Conservation (phyloP, 2,888 invertebrate species). For the Mantis religiosa region DNA sequence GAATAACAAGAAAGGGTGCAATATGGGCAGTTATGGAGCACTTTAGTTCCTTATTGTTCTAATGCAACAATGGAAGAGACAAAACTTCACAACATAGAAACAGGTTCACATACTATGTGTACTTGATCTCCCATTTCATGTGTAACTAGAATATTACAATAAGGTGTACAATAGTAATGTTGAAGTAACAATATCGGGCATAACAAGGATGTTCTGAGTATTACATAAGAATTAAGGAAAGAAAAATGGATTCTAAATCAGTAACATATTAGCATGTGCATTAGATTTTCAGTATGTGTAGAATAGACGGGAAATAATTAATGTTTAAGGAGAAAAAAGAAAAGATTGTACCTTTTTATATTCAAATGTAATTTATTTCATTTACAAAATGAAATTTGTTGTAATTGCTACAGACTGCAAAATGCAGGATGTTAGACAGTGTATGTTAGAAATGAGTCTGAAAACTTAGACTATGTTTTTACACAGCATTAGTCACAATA, state of each 20-base stretch:
- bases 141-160: background rate
- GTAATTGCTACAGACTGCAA: background rate
- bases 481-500: background rate
- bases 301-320: background rate
- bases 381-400: background rate
- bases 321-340: background rate
- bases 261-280: background rate
- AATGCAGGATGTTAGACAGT: background rate
- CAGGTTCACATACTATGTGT: background rate
- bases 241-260: constrained; percentile 7
- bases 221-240: background rate
- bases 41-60: background rate
- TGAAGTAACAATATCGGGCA: background rate
- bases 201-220: background rate
- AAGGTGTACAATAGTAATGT: background rate
- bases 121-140: background rate
- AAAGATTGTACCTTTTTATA: constrained; percentile 12
- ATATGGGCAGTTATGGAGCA: background rate
- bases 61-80: background rate
- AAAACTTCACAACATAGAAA: background rate
- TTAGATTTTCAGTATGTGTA: constrained; percentile 5
- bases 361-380: constrained; percentile 6
- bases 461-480: constrained; percentile 9
- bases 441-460: background rate
- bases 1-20: background rate